These are phyloP conservation scores for Pedionomus torquatus DNA, from an alignment of 2,113 vertebrate genomes.

Conservation along the genomic window DNA sequence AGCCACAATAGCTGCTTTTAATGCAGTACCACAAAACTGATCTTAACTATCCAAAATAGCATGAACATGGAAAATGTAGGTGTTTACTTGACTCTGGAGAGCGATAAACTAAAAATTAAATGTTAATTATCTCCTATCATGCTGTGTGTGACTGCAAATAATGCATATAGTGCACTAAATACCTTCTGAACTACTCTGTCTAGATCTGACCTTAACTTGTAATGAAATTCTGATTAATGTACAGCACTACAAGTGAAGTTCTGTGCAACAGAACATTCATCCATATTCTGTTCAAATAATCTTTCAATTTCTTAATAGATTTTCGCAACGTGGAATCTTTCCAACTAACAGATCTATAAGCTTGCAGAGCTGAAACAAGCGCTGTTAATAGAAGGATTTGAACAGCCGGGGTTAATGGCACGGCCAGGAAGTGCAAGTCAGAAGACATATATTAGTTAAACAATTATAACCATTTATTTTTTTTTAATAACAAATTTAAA, in stretches of 20 bases:
- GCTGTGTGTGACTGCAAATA: background rate
- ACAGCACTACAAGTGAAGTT: background rate
- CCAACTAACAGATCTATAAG: background rate
- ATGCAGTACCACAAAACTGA: background rate
- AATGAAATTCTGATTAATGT: conserved; percentile 21
- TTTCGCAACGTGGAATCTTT: background rate
- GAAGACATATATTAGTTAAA: background rate
- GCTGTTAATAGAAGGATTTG: background rate
- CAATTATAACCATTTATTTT: background rate
- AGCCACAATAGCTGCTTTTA: background rate
- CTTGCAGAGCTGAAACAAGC: background rate
- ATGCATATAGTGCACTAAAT: background rate
- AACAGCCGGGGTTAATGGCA: background rate
- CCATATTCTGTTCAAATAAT: background rate
- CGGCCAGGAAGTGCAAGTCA: background rate
- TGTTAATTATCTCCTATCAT: background rate
- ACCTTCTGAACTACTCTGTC: background rate
- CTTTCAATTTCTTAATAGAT: background rate
- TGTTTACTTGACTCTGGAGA: conserved; percentile 14
- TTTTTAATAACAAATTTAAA: background rate
- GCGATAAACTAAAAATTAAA: conserved; percentile 10
- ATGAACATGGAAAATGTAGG: background rate
- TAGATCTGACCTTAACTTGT: background rate
- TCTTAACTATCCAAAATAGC: background rate
- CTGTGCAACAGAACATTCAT: background rate